Percentiles rank a stretch among this genome's conserved stretches.
Conservation (phyloP, 2,888 invertebrate genomes). For the Spilosoma lubricipeda region DNA sequence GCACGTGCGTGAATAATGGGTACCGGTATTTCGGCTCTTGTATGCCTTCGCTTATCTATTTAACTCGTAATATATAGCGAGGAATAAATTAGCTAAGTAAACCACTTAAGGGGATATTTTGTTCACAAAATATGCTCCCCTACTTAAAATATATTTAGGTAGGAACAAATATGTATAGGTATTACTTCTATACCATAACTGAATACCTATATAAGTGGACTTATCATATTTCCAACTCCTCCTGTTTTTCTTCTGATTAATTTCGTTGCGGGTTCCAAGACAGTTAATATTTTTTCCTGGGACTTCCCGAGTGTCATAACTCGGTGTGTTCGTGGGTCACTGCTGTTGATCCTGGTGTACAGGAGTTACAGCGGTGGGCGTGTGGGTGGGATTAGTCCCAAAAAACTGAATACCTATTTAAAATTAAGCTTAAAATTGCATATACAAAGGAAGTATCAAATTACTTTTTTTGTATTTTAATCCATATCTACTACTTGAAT, state of each 20-base stretch:
- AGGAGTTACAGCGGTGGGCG: too few species aligned
- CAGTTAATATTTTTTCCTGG: too few species aligned
- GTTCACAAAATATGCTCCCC: constrained; percentile 26
- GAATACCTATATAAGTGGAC: neutral
- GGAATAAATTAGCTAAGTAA: constrained; percentile 44
- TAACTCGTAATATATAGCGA: constrained; percentile 50
- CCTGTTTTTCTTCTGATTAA: too few species aligned
- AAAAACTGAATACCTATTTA: neutral
- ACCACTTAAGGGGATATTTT: constrained; percentile 37
- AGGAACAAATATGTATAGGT: neutral
- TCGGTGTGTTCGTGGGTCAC: too few species aligned
- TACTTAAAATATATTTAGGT: neutral
- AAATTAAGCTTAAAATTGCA: neutral
- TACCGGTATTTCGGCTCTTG: constrained; percentile 51
- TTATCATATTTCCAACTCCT: too few species aligned
- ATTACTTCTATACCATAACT: neutral
- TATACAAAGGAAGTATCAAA: neutral
- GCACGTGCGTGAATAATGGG: constrained; percentile 81
- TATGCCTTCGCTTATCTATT: constrained; percentile 58
- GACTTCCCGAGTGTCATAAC: too few species aligned
- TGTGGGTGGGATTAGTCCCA: too few species aligned
- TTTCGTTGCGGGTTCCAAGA: too few species aligned
- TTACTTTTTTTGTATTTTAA: neutral
- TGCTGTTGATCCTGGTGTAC: too few species aligned
- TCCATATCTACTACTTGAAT: neutral